Evolutionary conservation across 2,113 vertebrate genomes (phyloP).

Genomic region (Gobiocypris rarus): DNA sequence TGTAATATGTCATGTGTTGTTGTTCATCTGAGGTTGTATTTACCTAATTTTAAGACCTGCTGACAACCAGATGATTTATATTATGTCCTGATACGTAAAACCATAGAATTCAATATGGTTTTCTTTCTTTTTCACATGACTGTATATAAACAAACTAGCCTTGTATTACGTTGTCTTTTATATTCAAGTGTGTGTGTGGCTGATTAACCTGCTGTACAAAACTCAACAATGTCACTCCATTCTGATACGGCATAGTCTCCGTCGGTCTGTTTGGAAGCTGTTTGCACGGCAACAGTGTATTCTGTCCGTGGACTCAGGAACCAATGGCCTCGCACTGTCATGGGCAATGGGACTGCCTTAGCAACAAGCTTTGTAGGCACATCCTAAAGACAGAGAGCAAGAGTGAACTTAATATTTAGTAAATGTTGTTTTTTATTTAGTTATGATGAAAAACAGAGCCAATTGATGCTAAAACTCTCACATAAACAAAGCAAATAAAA

Average conservation of each 20-base stretch:
- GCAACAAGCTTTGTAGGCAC: conserved; percentile 98
- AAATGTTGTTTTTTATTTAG: background rate
- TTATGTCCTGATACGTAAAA: too few species aligned
- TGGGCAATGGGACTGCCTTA: conserved; percentile 96
- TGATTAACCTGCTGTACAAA: conserved; percentile 90
- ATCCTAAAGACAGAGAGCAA: conserved; percentile 76
- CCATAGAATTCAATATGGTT: too few species aligned
- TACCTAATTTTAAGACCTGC: too few species aligned
- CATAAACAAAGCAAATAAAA: background rate
- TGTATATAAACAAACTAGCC: background rate
- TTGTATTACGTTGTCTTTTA: background rate
- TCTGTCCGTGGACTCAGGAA: conserved; percentile 99
- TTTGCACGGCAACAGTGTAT: conserved; percentile 97
- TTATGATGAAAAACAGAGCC: background rate
- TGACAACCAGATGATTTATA: too few species aligned
- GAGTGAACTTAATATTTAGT: background rate
- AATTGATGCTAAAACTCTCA: background rate
- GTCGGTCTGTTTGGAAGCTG: conserved; percentile 93
- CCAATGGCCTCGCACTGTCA: conserved; percentile 98
- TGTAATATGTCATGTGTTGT: too few species aligned
- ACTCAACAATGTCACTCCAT: conserved; percentile 98
- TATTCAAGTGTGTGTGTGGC: background rate
- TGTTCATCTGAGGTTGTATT: too few species aligned
- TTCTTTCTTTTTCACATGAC: too few species aligned
- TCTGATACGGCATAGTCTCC: conserved; percentile 96